phyloP scores from a whole-genome alignment of 2,888 invertebrate species.

The Lissocephala sabroskyi region DNA sequence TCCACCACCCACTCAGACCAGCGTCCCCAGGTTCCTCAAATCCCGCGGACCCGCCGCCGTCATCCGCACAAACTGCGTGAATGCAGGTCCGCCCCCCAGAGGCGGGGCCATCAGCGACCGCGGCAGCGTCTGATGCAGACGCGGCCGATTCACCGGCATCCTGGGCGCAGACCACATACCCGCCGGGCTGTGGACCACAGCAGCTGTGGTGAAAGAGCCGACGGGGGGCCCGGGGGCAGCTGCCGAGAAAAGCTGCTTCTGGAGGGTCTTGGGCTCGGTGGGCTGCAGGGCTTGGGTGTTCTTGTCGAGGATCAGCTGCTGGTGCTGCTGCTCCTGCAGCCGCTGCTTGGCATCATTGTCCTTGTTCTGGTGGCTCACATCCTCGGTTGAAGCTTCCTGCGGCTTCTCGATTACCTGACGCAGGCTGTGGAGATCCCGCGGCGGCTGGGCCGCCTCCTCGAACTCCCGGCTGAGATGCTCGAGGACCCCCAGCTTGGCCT shows the following conservation, averaged over 20 bases:
- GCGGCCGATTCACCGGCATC: neutral
- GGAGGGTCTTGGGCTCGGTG: conserved; percentile 40
- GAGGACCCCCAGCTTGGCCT: conserved; percentile 74
- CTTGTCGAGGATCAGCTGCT: conserved; percentile 31
- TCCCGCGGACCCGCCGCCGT: too few relatives aligned
- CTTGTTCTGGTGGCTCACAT: neutral
- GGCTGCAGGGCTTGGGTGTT: conserved; percentile 37
- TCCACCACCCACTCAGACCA: conserved; percentile 34
- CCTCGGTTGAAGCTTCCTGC: neutral
- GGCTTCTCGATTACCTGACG: conserved; percentile 36
- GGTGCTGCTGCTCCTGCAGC: conserved; percentile 1
- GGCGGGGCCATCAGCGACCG: too few relatives aligned
- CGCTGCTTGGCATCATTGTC: conserved; percentile 4
- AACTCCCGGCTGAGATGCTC: conserved; percentile 75
- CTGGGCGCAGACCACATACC: neutral
- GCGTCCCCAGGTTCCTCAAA: conserved; percentile 38
- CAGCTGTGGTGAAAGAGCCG: conserved; percentile 3
- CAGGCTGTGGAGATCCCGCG: conserved; percentile 29
- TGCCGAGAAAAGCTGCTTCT: conserved; percentile 51
- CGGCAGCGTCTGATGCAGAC: neutral
- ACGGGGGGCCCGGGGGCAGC: neutral
- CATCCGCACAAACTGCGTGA: too few relatives aligned
- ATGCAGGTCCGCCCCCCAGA: too few relatives aligned
- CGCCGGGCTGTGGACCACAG: conserved; percentile 3
- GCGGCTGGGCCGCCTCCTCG: conserved; percentile 27